Evolutionary conservation across 2,113 vertebrate genomes (phyloP).

Genomic region (Turnix velox): DNA sequence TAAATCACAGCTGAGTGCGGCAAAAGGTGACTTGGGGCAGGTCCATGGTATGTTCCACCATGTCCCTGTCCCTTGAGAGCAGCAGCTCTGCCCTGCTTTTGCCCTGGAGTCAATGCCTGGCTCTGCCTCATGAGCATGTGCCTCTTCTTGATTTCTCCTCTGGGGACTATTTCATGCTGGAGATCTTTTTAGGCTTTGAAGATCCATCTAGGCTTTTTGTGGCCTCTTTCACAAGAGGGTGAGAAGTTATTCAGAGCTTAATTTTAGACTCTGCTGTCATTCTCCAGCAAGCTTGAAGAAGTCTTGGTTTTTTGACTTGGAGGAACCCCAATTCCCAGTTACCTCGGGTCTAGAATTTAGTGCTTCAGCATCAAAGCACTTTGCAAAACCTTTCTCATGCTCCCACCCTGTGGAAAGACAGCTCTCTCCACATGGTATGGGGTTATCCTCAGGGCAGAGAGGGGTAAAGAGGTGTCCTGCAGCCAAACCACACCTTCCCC

Average conservation of each 20-base stretch:
- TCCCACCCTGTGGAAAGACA: neutral
- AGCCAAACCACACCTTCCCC: conserved; percentile 46
- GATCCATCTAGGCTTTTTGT: neutral
- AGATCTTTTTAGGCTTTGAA: conserved; percentile 23
- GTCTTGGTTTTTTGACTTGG: neutral
- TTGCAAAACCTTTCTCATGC: conserved; percentile 26
- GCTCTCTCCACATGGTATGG: neutral
- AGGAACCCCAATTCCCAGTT: neutral
- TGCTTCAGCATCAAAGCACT: neutral
- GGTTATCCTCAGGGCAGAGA: conserved; percentile 36
- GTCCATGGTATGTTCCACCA: neutral
- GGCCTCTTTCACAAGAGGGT: conserved; percentile 36
- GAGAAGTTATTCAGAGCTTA: conserved; percentile 12
- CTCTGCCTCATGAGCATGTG: neutral
- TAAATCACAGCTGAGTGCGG: neutral
- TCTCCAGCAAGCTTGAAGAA: neutral
- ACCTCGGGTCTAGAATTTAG: conserved; percentile 8
- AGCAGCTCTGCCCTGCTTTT: neutral
- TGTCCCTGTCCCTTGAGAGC: neutral
- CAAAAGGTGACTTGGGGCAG: neutral
- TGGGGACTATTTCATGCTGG: neutral
- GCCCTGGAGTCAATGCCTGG: neutral
- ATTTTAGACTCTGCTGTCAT: conserved; percentile 21
- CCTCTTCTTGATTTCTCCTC: neutral
- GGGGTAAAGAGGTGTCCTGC: conserved; percentile 7